These are phyloP conservation scores for Peromyscus polionotus DNA, from an alignment of 2,113 vertebrate species.

Conservation along the genomic window DNA sequence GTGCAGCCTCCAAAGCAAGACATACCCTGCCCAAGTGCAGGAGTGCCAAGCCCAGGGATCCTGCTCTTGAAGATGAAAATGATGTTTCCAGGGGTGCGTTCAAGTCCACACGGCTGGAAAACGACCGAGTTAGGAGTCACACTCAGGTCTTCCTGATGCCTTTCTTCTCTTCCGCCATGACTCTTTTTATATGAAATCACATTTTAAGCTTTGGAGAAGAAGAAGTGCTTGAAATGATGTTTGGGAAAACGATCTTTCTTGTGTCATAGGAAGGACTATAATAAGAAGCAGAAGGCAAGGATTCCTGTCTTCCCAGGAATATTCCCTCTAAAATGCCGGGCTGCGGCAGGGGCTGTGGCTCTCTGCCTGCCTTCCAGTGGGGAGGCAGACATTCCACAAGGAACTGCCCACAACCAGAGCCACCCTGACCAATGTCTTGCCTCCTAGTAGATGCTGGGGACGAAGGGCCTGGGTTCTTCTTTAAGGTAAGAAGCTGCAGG, in stretches of 20 bases:
- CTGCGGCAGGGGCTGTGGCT: neutral
- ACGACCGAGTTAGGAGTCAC: neutral
- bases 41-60: neutral
- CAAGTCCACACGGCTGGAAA: neutral
- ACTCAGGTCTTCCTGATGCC: neutral
- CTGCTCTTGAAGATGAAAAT: neutral
- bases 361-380: neutral
- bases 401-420: neutral
- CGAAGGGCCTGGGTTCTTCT: neutral
- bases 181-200: neutral
- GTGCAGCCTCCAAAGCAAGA: neutral
- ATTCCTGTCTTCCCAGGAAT: neutral
- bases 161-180: neutral
- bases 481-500: neutral
- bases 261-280: neutral
- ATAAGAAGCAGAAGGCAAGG: neutral
- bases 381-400: neutral
- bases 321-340: neutral
- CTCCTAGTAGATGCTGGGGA: neutral
- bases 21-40: neutral
- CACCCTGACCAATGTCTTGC: fast-evolving
- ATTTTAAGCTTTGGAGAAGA: neutral
- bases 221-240: neutral
- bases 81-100: neutral
- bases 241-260: neutral